Evolutionary conservation across 2,888 invertebrate genomes (phyloP), one percentile per base, ranked within the genome.

Genomic region (Sialis lutaria): DNA sequence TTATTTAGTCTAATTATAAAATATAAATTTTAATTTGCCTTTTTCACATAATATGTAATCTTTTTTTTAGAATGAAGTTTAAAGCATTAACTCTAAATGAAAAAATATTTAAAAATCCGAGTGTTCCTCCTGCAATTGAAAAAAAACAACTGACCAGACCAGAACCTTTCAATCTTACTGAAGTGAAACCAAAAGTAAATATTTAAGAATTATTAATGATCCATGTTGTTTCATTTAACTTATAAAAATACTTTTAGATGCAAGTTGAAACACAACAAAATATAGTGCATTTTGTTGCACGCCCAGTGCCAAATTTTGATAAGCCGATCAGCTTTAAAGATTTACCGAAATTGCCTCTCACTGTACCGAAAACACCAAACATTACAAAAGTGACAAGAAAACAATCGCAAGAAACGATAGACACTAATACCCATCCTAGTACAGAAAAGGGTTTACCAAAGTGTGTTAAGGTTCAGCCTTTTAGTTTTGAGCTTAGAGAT

Each of bases 401-500:
- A 13, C 3, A 30, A 31, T 13, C 39, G 2, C 22, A 22, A 22
- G 22, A 22, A 22, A 2, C 22, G 22, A 22, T 22, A 22, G 22
- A 22, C 4, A 22, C 2, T 22, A 22, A 22, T 22, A 7, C 22
- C 8, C 32, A 10, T 12, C 7, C 31, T 22, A 37, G 6, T 37
- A 12, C n/a, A 9, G 22, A 8, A 30, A 30, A 13, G 6, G 1
- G 4, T 42, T 30, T 8, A 42, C 10, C 6, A 10, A 42, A 31
- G 22, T 7, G 10, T 2, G 31, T 8, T 3, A 34, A 30, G 50
- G 54, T 58, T 1, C 43, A 64, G 47, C 82, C 82, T 9, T 83
- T 83, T 56, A 80, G 79, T 52, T 85, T 86, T 64, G 80, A 80
- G 49, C 67, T 73, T 47, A 62, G 79, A 9, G 73, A 82, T 59